A percentile compares a stretch with the other conserved stretches of the same genome.
These are phyloP conservation scores for Semaprochilodus insignis DNA, from an alignment of 2,797 vertebrate genomes.

Conservation along the genomic window DNA sequence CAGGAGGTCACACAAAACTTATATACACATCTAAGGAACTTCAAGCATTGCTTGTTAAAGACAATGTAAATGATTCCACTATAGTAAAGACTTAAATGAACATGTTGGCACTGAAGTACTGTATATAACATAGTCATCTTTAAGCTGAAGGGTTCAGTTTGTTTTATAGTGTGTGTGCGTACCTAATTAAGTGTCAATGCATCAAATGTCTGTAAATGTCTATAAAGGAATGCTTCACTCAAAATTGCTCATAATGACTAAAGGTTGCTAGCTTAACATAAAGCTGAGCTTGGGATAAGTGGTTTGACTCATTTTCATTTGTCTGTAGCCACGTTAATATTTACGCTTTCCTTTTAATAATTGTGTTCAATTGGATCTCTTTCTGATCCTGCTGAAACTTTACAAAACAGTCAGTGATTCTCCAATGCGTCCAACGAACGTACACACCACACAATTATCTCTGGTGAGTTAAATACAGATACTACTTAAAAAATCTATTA, in stretches of 20 bases:
- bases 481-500: slow-evolving; percentile 19
- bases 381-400: not conserved
- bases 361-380: not conserved
- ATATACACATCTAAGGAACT: no score
- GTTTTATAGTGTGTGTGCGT: not conserved
- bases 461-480: slow-evolving; percentile 15
- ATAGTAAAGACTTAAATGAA: not conserved
- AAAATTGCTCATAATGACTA: not conserved
- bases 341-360: not conserved
- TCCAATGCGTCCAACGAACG: not conserved
- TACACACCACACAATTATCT: not conserved
- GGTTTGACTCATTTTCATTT: not conserved
- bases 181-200: not conserved
- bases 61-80: no score
- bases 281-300: not conserved
- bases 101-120: not conserved
- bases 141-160: not conserved
- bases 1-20: no score
- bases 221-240: no score
- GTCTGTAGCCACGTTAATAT: not conserved
- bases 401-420: not conserved
- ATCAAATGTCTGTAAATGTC: not conserved
- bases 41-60: no score
- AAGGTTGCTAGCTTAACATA: not conserved
- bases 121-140: not conserved